Evolutionary conservation across 1,140 invertebrate species (phyloP).

Genomic region (Diploscapter pachys): DNA sequence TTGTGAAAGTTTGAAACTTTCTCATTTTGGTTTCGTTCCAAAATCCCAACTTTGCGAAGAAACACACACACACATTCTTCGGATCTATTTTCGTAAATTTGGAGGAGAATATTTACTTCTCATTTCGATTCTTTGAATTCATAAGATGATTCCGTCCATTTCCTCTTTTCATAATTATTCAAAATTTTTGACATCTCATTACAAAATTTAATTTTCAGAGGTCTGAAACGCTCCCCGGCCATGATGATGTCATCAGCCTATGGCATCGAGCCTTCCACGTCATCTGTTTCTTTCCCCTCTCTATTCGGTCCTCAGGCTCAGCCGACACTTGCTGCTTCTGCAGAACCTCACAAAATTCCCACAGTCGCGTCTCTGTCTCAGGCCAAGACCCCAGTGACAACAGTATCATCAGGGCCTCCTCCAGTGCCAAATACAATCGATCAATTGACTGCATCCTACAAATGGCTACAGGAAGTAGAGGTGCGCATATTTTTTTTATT

Average conservation of each 20-base stretch:
- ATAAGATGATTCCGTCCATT: too few relatives aligned
- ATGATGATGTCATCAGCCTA: conserved; percentile 47
- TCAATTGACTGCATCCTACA: conserved; percentile 13
- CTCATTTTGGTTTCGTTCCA: too few relatives aligned
- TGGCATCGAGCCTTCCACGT: neutral
- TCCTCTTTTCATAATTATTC: too few relatives aligned
- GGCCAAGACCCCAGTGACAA: too few relatives aligned
- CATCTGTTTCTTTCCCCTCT: conserved; percentile 5
- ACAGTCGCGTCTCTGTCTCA: conserved; percentile 9
- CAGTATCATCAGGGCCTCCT: too few relatives aligned
- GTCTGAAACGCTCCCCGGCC: conserved; percentile 56
- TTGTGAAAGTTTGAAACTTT: too few relatives aligned
- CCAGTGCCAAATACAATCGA: neutral
- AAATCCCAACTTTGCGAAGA: neutral
- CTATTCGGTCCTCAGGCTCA: too few relatives aligned
- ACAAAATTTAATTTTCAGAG: conserved; percentile 27
- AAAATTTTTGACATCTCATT: too few relatives aligned
- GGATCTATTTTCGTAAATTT: too few relatives aligned
- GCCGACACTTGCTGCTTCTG: conserved; percentile 15
- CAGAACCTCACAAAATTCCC: conserved; percentile 7
- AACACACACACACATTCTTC: neutral
- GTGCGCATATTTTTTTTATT: neutral
- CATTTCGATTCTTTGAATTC: too few relatives aligned
- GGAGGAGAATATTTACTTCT: too few relatives aligned
- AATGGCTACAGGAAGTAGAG: conserved; percentile 26